Evolutionary conservation across 2,113 vertebrate genomes (phyloP), one percentile per base, ranked within the genome.

Genomic region (Axis porcinus): DNA sequence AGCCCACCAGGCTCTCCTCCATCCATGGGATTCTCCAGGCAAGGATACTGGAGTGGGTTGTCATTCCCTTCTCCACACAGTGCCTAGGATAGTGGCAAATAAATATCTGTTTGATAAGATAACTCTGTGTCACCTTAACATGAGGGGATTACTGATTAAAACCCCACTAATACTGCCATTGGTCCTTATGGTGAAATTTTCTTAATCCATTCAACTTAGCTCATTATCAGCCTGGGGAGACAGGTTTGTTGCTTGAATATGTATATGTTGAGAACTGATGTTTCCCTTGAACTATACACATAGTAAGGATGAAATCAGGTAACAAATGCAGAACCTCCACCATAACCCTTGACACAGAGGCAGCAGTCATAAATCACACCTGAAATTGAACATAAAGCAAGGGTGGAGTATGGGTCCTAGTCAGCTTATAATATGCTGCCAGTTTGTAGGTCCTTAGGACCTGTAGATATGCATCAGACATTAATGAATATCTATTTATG

Each of bases 261-360:
- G 1, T 21, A 40, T 33, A 25, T 94, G 62, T 50, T 58, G 54
- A 97, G 91, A 64, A 45, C 45, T n/a, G 7, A 14, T 60, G 76
- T 96, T 86, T 89, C 43, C 89, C 89, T 91, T 88, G 47, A 85
- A 60, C 36, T 47, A 16, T 50, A 43, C 30, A 86, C 27, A 52
- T n/a, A 52, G 67, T 58, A 43, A 81, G 58, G 9, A 45, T 45
- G 50, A 55, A 94, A 86, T 13, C 58, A 36, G 17, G 50, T 21
- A 82, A 67, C 19, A 93, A 45, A 58, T 8, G 5, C 15, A 45
- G 40, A 33, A 17, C 1, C 11, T 47, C 58, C 4, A 21, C 74
- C 54, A 8, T 45, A 19, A 79, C 25, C 28, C 43, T 55, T 79
- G 54, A 76, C 83, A 50, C 43, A n/a, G 45, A 74, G 7, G 76